phyloP scores from a whole-genome alignment of 1,140 invertebrate species.

The Rhizoglyphus robini region DNA sequence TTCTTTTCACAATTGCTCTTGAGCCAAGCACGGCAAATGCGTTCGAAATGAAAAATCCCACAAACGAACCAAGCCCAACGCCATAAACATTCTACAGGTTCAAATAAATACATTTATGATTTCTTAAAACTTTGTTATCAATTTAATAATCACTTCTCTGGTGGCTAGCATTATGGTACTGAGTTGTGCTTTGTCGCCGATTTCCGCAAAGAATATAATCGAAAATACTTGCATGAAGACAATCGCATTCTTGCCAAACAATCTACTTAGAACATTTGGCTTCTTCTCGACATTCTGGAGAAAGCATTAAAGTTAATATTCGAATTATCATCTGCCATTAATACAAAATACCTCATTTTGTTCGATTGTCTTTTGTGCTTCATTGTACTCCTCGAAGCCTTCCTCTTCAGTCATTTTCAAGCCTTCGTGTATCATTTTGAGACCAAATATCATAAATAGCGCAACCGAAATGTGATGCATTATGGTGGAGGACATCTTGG shows the following conservation, averaged over 20 bases:
- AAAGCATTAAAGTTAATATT: too few species aligned
- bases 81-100: not conserved
- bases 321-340: too few species aligned
- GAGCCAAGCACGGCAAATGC: not conserved
- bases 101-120: not conserved
- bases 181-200: constrained; percentile 93
- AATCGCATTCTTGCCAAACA: not conserved
- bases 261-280: not conserved
- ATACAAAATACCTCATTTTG: constrained; percentile 10
- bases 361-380: not conserved
- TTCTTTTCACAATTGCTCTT: not conserved
- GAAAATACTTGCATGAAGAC: constrained; percentile 52
- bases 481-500: constrained; percentile 68
- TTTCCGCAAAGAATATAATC: constrained; percentile 92
- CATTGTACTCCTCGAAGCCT: constrained; percentile 7
- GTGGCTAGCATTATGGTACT: constrained; percentile 81
- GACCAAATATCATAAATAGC: constrained; percentile 86
- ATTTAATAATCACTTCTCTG: not conserved
- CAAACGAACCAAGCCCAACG: not conserved
- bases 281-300: not conserved
- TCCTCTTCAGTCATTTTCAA: not conserved
- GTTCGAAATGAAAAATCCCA: constrained; percentile 1
- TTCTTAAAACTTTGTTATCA: not conserved
- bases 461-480: constrained; percentile 88
- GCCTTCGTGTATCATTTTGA: constrained; percentile 88